Evolutionary conservation across 2,797 vertebrate species (phyloP), one percentile per base, ranked within the genome.

Genomic region (Basileuterus tristriatus): DNA sequence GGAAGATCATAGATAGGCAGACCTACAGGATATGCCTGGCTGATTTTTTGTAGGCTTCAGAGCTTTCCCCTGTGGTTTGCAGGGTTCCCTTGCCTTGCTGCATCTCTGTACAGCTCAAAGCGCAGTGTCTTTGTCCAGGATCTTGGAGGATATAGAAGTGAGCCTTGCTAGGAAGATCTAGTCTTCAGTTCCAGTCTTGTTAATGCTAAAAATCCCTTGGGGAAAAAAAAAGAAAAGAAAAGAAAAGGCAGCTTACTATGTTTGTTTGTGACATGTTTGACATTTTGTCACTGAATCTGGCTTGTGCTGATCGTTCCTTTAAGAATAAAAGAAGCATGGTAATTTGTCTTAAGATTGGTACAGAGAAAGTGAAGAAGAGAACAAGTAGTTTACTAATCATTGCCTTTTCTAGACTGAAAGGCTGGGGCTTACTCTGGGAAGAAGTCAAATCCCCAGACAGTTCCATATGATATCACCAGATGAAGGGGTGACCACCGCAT

Each of bases 1-100:
- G 43, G 75, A 91, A 89, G 90, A 71, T 95, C 22, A 37, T 15
- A 94, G 79, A 74, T 79, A 90, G 63, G 37, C 27, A 46, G 72
- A 60, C 52, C 69, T 89, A n/a, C 70, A 87, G 89, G 63, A 20
- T 86, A 59, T 0, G 5, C 65, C 60, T 67, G 63, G 43, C 32
- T 62, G 62, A 49, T 65, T 83, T 92, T 59, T 53, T 58, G 53
- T 59, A 93, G 83, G 49, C 47, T 93, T 19, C 39, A 72, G 65
- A 81, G 41, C 60, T 79, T 93, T 88, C 12, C 26, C 9, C 26
- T 44, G 15, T n/a, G 58, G 24, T 91, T 89, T 89, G 15, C 85
- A 72, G 63, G 27, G 12, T 68, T 93, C 65, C 52, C 44, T 74
- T 93, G 60, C 50, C n/a, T 24, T 70, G 30, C 71, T 80, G 53